Evolutionary conservation across 1,140 invertebrate genomes (phyloP), one percentile per base, ranked within the genome.

Genomic region (Epicauta chinensis): DNA sequence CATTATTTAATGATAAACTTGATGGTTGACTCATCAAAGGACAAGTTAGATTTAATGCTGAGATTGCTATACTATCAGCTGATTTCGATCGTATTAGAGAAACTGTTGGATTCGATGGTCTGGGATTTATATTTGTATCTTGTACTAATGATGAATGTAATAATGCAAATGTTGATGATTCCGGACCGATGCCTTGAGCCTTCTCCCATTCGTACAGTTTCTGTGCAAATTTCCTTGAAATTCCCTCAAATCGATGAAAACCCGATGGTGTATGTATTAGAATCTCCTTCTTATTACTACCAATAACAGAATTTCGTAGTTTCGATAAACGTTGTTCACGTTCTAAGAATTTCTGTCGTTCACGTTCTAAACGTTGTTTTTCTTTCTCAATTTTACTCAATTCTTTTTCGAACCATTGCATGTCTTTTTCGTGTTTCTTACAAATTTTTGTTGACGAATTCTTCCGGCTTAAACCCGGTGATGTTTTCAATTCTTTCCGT

Each of bases 181-280:
- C 87, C 0, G 84, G 87, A 1, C 81, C 82, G 41, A 90, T 89
- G 2, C 87, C 87, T 39, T 81, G 73, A 17, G 87, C 83, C 54
- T 90, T 89, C 66, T 94, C 91, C 91, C 91, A 93, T 67, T 93
- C 89, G 66, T 91, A 90, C 0, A 93, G 73, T 65, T 92, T 92
- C 31, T 87, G 82, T 0, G 88, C 91, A 66, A 93, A 93, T 57
- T 90, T 90, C 42, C 87, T 80, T 0, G 86, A 90, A 53, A 91
- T 90, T 0, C 90, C 89, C 74, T 89, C 83, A 60, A 91, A 90
- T 60, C 86, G 78, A 64, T 89, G 87, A 35, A 87, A 83, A 6
- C 89, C 88, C 0, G 82, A 85, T 0, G 87, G 83, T 7, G 89
- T 89, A 63, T 87, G 82, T 1, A 91, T 83, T 36, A 89, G 71